These are phyloP conservation scores for Myrmophylax atrothorax DNA, from an alignment of 2,113 vertebrate species.

Conservation along the genomic window DNA sequence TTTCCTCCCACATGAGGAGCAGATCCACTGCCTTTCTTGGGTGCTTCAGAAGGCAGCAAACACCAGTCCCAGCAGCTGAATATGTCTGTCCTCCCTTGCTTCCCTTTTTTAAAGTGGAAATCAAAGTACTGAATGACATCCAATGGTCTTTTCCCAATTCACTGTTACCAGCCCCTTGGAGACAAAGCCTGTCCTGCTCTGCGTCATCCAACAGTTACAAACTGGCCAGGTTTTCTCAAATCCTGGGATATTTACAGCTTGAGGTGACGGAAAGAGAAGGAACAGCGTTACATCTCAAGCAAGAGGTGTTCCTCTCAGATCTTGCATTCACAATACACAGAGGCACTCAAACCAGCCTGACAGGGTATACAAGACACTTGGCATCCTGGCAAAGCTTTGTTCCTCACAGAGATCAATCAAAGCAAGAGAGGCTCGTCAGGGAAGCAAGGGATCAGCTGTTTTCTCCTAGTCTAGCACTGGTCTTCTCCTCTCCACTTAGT, in stretches of 20 bases:
- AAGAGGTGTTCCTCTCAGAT: background rate
- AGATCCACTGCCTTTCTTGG: background rate
- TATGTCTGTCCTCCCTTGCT: accelerated
- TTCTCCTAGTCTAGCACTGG: background rate
- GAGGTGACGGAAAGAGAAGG: background rate
- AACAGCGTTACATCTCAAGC: background rate
- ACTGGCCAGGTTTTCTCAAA: background rate
- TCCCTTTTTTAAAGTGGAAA: background rate
- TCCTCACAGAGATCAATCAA: background rate
- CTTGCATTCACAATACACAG: background rate
- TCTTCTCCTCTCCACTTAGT: background rate
- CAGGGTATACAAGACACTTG: background rate
- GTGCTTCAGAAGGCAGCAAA: background rate
- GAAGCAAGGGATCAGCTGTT: background rate
- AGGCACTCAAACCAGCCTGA: background rate
- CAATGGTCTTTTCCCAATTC: background rate
- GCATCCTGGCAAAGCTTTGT: background rate
- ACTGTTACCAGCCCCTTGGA: background rate
- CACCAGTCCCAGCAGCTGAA: background rate
- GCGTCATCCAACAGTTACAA: background rate
- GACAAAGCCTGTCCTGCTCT: background rate
- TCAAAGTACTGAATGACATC: background rate
- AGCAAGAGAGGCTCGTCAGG: background rate
- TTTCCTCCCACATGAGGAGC: accelerated
- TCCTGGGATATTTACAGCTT: background rate